Conservation (phyloP, 2,888 invertebrate species). For the Drosophila koepferae region DNA sequence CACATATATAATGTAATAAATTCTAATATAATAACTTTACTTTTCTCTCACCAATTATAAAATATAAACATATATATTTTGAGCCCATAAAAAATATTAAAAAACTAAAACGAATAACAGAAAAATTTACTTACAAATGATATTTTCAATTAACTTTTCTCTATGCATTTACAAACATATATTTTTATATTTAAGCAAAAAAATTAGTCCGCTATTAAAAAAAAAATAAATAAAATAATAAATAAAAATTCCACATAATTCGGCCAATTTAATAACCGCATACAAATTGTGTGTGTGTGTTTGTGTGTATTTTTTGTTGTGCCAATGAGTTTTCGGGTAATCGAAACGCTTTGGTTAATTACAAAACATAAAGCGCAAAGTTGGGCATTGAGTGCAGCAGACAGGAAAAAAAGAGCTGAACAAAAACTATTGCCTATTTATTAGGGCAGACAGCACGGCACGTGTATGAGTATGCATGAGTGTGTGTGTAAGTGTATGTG, state of each 20-base stretch:
- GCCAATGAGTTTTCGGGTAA: slow-evolving; percentile 24
- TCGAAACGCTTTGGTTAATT: slow-evolving; percentile 42
- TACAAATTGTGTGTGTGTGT: slow-evolving; percentile 10
- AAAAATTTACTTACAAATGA: no score
- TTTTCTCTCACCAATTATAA: no score
- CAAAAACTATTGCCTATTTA: slow-evolving; percentile 57
- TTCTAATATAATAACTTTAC: no score
- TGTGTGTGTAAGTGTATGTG: background rate
- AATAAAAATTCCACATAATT: background rate
- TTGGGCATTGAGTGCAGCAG: slow-evolving; percentile 36
- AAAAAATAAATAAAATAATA: background rate
- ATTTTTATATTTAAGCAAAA: background rate
- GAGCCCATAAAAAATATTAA: no score
- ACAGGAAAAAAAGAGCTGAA: slow-evolving; percentile 30
- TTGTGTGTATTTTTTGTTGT: background rate
- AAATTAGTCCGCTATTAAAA: background rate
- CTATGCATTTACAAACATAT: no score
- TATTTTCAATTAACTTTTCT: background rate
- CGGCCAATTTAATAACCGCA: slow-evolving; percentile 21
- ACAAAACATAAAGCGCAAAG: slow-evolving; percentile 29
- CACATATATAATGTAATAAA: no score
- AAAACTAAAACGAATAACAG: no score
- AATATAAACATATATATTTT: no score
- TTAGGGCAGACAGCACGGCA: slow-evolving; percentile 37
- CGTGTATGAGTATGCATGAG: background rate